Conservation (phyloP, 2,113 vertebrate genomes). For the Datnioides undecimradiatus region DNA sequence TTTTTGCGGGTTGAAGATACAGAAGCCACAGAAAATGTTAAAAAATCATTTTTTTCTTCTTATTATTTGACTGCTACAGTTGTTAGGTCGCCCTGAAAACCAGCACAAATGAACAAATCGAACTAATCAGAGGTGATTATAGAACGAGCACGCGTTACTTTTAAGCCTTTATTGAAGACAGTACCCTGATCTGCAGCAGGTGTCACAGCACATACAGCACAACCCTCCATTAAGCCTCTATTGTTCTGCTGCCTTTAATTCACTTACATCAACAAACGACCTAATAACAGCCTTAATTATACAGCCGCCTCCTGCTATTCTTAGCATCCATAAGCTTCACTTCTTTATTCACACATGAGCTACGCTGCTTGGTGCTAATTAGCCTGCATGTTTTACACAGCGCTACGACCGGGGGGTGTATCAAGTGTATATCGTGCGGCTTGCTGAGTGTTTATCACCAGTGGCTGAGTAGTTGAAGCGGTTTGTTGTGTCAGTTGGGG, state of each 20-base stretch:
- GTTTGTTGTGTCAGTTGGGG: too few relatives aligned
- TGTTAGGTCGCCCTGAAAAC: not conserved
- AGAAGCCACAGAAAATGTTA: too few relatives aligned
- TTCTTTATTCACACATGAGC: conserved; percentile 10
- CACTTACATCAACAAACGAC: conserved; percentile 3
- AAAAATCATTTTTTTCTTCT: not conserved
- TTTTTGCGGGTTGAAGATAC: too few relatives aligned
- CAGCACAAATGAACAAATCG: not conserved
- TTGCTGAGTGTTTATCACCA: too few relatives aligned
- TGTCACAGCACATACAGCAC: not conserved
- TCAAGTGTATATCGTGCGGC: not conserved
- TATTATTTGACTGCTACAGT: not conserved
- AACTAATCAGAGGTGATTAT: not conserved
- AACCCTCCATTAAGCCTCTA: not conserved
- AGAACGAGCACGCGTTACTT: not conserved
- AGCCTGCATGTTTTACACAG: not conserved
- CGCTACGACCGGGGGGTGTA: not conserved
- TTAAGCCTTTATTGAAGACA: not conserved
- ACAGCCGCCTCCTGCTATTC: not conserved
- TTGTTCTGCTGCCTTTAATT: not conserved
- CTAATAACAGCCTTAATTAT: conserved; percentile 3
- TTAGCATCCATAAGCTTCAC: not conserved
- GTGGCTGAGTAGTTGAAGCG: too few relatives aligned
- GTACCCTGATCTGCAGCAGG: not conserved
- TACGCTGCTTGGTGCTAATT: not conserved